Conservation (phyloP, 92 coral and sea anemone genomes). For the Actinostola sp. region DNA sequence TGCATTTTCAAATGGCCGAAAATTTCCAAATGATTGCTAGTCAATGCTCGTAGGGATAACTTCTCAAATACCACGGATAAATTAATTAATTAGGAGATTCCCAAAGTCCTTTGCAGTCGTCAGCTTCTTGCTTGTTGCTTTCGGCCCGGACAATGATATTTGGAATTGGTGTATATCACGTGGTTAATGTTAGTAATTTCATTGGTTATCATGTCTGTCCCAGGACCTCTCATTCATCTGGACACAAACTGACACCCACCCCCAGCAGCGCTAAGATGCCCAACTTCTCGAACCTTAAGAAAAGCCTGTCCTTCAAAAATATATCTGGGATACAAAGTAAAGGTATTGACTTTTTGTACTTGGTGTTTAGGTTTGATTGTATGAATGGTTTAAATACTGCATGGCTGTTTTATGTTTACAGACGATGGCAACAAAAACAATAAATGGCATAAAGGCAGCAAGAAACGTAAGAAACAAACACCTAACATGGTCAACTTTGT, state of each 20-base stretch:
- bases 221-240: slow-evolving; percentile 43
- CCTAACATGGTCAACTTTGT: slow-evolving; percentile 59
- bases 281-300: slow-evolving; percentile 85
- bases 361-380: background rate
- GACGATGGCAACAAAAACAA: slow-evolving; percentile 71
- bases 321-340: slow-evolving; percentile 83
- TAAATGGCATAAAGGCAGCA: slow-evolving; percentile 62
- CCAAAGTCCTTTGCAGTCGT: too few relatives aligned
- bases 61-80: too few relatives aligned
- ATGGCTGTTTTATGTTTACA: slow-evolving; percentile 9
- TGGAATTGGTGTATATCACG: background rate
- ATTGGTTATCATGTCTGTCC: slow-evolving; percentile 8
- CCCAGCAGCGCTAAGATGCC: slow-evolving; percentile 80
- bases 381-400: background rate
- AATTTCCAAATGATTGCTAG: too few relatives aligned
- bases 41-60: too few relatives aligned
- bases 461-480: slow-evolving; percentile 73
- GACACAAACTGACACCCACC: slow-evolving; percentile 81
- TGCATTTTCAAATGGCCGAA: too few relatives aligned
- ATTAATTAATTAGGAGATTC: too few relatives aligned
- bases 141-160: background rate
- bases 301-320: slow-evolving; percentile 88
- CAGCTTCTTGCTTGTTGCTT: too few relatives aligned
- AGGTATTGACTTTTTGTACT: background rate
- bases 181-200: background rate